phyloP scores from a whole-genome alignment of 2,888 invertebrate species.

The Chrysolina americana region DNA sequence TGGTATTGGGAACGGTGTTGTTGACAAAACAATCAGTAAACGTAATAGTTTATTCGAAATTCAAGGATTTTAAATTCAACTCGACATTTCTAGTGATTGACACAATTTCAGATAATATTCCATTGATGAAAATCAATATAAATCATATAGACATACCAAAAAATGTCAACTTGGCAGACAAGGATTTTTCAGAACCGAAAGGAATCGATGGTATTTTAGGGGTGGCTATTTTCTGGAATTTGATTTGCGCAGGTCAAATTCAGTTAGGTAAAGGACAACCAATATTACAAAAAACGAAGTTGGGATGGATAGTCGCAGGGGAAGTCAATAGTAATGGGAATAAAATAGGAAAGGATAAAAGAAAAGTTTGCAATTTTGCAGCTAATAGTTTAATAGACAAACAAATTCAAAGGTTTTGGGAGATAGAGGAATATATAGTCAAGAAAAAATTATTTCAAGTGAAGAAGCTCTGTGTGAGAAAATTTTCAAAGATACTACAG shows the following conservation, averaged over 20 bases:
- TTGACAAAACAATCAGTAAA: not conserved
- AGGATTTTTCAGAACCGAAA: constrained; percentile 12
- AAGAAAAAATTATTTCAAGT: constrained; percentile 2
- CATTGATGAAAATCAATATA: not conserved
- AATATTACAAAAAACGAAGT: too few relatives aligned
- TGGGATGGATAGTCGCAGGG: constrained; percentile 41
- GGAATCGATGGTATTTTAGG: too few relatives aligned
- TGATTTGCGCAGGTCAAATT: too few relatives aligned
- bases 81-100: not conserved
- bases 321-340: constrained; percentile 29
- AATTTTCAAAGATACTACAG: constrained; percentile 32
- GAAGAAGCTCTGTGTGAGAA: constrained; percentile 38
- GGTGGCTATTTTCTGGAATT: too few relatives aligned
- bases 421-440: constrained; percentile 30
- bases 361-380: constrained; percentile 36
- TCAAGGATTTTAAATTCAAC: constrained; percentile 4
- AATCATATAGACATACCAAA: constrained; percentile 19
- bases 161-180: constrained; percentile 25
- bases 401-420: constrained; percentile 34
- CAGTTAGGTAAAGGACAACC: too few relatives aligned
- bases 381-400: constrained; percentile 17
- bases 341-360: not conserved
- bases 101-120: not conserved
- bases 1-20: not conserved
- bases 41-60: too few relatives aligned